These are phyloP conservation scores for Trididemnum miniatum DNA, from an alignment of 23 tunicate species.

Conservation along the genomic window DNA sequence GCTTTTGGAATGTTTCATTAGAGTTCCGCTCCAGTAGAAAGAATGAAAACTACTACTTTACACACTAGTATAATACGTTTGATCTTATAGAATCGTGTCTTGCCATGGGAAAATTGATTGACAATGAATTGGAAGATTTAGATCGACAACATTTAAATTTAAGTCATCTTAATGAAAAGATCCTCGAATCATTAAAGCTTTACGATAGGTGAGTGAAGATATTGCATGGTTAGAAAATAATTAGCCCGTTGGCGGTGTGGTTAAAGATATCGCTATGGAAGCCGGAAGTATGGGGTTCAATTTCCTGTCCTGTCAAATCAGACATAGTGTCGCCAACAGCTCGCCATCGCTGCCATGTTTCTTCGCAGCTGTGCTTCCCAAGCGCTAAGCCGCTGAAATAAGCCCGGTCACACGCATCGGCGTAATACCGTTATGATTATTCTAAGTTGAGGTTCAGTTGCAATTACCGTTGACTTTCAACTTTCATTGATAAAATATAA, in stretches of 20 bases:
- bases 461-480: no score
- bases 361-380: background rate
- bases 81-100: constrained; percentile 50
- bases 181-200: constrained; percentile 71
- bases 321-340: background rate
- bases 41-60: no score
- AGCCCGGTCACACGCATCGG: background rate
- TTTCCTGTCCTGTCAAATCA: background rate
- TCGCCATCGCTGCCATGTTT: background rate
- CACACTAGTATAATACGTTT: no score
- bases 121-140: constrained; percentile 62
- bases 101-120: constrained; percentile 82
- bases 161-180: constrained; percentile 74
- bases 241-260: background rate
- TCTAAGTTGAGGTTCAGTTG: no score
- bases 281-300: background rate
- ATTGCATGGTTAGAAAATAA: no score
- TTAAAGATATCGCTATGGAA: background rate
- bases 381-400: background rate
- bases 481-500: no score
- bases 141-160: constrained; percentile 83
- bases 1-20: no score
- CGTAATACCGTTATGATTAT: no score
- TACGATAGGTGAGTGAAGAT: constrained; percentile 90
- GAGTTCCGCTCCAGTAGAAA: no score